A percentile compares a stretch with the other conserved stretches of the same genome.
Evolutionary conservation across 2,888 invertebrate species (phyloP).

Genomic region (Operophtera brumata): DNA sequence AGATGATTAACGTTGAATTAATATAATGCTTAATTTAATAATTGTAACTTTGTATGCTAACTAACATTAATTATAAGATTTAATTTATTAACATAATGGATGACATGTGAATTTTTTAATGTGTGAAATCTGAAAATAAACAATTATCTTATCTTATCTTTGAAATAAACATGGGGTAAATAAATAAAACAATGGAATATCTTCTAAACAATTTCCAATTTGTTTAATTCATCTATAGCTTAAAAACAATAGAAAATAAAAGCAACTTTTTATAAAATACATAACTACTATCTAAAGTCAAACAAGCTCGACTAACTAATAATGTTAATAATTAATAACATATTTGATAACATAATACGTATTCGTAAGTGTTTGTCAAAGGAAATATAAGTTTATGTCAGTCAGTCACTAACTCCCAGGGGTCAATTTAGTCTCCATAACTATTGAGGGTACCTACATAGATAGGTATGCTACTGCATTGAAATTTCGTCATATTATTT

Average conservation of each 20-base stretch:
- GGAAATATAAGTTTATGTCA: constrained; percentile 27
- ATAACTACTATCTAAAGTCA: constrained; percentile 34
- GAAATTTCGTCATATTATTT: background rate
- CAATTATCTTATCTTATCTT: too few species aligned
- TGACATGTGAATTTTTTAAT: too few species aligned
- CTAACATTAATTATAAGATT: too few species aligned
- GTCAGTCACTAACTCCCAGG: constrained; percentile 33
- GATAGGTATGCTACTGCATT: background rate
- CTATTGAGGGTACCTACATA: too few species aligned
- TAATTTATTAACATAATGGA: too few species aligned
- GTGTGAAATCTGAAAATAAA: too few species aligned
- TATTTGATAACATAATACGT: constrained; percentile 30
- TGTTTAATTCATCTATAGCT: constrained; percentile 53
- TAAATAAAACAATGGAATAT: constrained; percentile 26
- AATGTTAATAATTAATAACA: constrained; percentile 30
- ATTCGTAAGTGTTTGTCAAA: constrained; percentile 28
- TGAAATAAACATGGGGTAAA: background rate
- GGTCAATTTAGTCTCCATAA: constrained; percentile 10
- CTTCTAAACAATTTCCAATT: constrained; percentile 38
- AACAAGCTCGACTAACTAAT: constrained; percentile 31
- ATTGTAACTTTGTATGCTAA: too few species aligned
- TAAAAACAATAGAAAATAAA: constrained; percentile 58
- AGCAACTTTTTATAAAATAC: constrained; percentile 50
- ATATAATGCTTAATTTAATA: too few species aligned
- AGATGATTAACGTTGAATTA: too few species aligned